Evolutionary conservation across 2,797 vertebrate species (phyloP).

Genomic region (Antennarius maculatus): DNA sequence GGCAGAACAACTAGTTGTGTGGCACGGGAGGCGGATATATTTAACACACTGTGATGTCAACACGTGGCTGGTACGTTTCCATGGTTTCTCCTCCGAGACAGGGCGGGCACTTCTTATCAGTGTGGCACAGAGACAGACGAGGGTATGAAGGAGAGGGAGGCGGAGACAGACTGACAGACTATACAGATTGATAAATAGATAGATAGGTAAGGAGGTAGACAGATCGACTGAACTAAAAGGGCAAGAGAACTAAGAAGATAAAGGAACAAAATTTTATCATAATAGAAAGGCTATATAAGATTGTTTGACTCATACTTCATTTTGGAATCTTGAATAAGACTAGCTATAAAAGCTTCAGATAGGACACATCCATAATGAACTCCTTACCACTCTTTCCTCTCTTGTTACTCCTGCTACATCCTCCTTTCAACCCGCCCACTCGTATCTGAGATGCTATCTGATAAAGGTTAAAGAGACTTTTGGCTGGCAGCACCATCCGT

Average conservation of each 20-base stretch:
- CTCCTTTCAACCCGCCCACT: slow-evolving; percentile 10
- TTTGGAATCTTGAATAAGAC: slow-evolving; percentile 44
- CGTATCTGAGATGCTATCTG: slow-evolving; percentile 62
- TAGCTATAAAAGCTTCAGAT: slow-evolving; percentile 6
- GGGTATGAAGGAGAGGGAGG: slow-evolving; percentile 24
- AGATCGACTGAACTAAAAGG: slow-evolving; percentile 44
- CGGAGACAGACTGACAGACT: slow-evolving; percentile 30
- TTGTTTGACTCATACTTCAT: slow-evolving; percentile 15
- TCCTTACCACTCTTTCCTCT: slow-evolving; percentile 6
- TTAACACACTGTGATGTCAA: slow-evolving; percentile 83
- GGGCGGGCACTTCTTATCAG: slow-evolving; percentile 75
- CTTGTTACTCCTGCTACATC: not conserved
- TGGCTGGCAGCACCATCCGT: slow-evolving; percentile 51
- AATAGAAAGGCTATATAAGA: slow-evolving; percentile 29
- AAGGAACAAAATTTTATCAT: slow-evolving; percentile 50
- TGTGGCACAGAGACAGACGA: slow-evolving; percentile 67
- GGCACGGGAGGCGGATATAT: slow-evolving; percentile 77
- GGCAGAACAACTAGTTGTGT: slow-evolving; percentile 78
- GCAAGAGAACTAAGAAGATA: slow-evolving; percentile 38
- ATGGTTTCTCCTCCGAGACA: slow-evolving; percentile 80
- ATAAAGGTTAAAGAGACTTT: slow-evolving; percentile 64
- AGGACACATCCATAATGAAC: slow-evolving; percentile 21
- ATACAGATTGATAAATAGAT: slow-evolving; percentile 26
- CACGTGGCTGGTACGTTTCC: slow-evolving; percentile 79
- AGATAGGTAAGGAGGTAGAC: slow-evolving; percentile 21